These are phyloP conservation scores for Drosophila ironensis DNA, from an alignment of 1,140 invertebrate species.

Conservation along the genomic window DNA sequence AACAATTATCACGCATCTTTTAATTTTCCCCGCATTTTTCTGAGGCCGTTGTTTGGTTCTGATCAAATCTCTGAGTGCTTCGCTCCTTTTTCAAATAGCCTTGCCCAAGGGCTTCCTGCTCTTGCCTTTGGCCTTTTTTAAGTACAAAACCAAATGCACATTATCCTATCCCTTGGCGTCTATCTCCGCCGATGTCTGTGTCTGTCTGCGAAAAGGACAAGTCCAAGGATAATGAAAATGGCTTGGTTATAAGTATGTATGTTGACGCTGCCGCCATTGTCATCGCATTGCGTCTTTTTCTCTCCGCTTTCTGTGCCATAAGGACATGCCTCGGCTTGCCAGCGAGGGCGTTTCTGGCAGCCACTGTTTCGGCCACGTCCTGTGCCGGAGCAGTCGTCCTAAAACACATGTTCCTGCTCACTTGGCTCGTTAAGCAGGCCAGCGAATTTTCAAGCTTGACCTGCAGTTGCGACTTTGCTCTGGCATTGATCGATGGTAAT, in stretches of 20 bases:
- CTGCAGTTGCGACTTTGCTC: conserved; percentile 6
- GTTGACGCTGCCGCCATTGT: conserved; percentile 47
- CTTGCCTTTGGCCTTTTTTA: conserved; percentile 35
- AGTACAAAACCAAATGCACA: conserved; percentile 68
- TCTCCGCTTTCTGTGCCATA: conserved; percentile 14
- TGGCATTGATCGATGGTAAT: conserved; percentile 33
- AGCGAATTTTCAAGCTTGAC: conserved; percentile 22
- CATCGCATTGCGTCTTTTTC: conserved; percentile 17
- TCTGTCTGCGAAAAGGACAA: conserved; percentile 49
- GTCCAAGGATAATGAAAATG: conserved; percentile 75
- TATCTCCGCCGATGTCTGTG: conserved; percentile 32
- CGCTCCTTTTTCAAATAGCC: not conserved
- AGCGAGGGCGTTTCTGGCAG: conserved; percentile 28
- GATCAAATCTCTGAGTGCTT: not conserved
- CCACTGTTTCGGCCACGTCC: conserved; percentile 29
- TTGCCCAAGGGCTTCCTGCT: conserved; percentile 17
- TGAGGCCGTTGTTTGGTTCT: not conserved
- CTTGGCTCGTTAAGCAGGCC: conserved; percentile 34
- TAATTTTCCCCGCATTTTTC: too few species aligned
- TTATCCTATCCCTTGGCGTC: conserved; percentile 31
- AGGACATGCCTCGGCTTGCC: conserved; percentile 15
- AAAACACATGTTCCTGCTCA: not conserved
- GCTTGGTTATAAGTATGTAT: conserved; percentile 25
- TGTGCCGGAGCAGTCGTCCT: not conserved
- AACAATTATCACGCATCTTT: too few species aligned